Evolutionary conservation across 2,113 vertebrate genomes (phyloP).

Genomic region (Thryonomys swinderianus): DNA sequence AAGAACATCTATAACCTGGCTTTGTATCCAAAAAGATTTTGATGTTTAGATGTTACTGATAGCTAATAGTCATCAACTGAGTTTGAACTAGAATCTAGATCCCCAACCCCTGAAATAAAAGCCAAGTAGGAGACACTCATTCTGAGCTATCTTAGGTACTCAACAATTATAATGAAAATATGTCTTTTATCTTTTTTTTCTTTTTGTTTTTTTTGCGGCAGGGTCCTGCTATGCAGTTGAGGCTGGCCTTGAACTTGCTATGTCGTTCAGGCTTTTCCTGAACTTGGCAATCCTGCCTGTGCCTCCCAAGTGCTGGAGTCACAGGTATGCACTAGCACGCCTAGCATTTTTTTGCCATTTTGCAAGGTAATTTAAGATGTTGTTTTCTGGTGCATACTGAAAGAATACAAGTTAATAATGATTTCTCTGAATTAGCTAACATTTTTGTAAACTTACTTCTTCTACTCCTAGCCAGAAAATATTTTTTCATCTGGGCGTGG

Average conservation of each 20-base stretch:
- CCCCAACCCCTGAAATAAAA: neutral
- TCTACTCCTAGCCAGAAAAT: neutral
- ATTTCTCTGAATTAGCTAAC: slow-evolving; percentile 62
- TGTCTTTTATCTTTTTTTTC: neutral
- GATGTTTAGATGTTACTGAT: slow-evolving; percentile 45
- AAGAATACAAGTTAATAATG: slow-evolving; percentile 64
- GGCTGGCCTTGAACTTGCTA: neutral
- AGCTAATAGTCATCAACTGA: slow-evolving; percentile 37
- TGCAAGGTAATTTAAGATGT: slow-evolving; percentile 56
- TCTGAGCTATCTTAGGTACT: slow-evolving; percentile 28
- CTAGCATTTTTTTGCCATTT: slow-evolving; percentile 41
- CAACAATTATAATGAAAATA: slow-evolving; percentile 39
- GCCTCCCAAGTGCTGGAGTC: neutral
- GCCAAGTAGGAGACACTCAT: slow-evolving; percentile 20
- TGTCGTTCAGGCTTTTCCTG: neutral
- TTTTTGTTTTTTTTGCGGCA: neutral
- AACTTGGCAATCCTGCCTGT: neutral
- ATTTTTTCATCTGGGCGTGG: neutral
- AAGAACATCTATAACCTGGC: neutral
- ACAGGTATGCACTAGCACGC: neutral
- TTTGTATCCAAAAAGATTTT: slow-evolving; percentile 50
- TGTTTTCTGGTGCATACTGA: slow-evolving; percentile 49
- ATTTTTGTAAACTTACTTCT: slow-evolving; percentile 40
- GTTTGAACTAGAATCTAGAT: slow-evolving; percentile 29
- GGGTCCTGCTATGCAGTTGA: neutral